Evolutionary conservation across 2,113 vertebrate genomes (phyloP).

Genomic region (Burhinus bistriatus): DNA sequence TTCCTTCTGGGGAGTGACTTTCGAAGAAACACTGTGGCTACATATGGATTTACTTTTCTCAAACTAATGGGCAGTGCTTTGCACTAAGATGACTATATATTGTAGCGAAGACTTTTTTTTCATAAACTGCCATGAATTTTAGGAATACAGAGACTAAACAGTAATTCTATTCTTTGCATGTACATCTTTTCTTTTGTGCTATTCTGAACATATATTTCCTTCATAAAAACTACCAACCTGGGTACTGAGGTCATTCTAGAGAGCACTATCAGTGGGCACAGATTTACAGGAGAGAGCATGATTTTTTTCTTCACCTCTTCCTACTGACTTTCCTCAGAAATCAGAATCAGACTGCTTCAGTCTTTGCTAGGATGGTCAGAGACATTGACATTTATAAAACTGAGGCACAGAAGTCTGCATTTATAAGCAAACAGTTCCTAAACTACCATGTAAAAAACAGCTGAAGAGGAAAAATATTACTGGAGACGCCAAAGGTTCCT

Average conservation of each 20-base stretch:
- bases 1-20: background rate
- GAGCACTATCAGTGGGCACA: background rate
- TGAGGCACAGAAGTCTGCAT: background rate
- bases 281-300: fast-evolving
- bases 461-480: background rate
- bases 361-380: background rate
- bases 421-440: background rate
- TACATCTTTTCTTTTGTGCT: background rate
- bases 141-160: background rate
- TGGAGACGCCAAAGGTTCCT: background rate
- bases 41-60: background rate
- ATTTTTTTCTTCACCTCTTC: background rate
- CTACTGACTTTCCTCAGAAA: background rate
- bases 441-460: background rate
- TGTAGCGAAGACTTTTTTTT: background rate
- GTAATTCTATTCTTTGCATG: background rate
- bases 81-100: background rate
- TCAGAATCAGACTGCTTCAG: background rate
- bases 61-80: background rate
- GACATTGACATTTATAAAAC: background rate
- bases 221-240: background rate
- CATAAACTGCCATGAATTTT: background rate
- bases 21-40: background rate
- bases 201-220: background rate
- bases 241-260: background rate